A percentile compares a stretch with the other conserved stretches of the same genome.
phyloP scores from a whole-genome alignment of 2,797 vertebrate species.

The Sebastes cheni region DNA sequence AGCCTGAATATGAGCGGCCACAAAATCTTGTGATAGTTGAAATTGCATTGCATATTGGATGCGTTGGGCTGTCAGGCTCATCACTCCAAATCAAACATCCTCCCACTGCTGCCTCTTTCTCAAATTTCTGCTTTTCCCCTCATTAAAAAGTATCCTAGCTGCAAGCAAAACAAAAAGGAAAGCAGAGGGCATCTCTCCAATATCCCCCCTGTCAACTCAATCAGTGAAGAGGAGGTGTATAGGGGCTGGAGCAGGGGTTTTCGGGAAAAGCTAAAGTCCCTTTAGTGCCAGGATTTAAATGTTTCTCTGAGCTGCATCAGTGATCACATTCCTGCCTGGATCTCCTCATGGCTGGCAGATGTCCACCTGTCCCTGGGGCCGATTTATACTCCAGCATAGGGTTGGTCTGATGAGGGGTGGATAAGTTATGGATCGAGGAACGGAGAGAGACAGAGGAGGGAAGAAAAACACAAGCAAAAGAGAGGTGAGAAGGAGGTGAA shows the following conservation, averaged over 20 bases:
- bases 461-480: not conserved
- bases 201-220: slow-evolving; percentile 26
- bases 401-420: slow-evolving; percentile 40
- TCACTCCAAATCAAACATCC: slow-evolving; percentile 52
- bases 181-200: slow-evolving; percentile 19
- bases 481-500: slow-evolving; percentile 38
- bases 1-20: not conserved
- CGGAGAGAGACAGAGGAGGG: not conserved
- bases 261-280: not conserved
- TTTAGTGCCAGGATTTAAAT: slow-evolving; percentile 45
- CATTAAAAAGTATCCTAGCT: slow-evolving; percentile 33
- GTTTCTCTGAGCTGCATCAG: slow-evolving; percentile 44
- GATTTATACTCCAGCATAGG: slow-evolving; percentile 63
- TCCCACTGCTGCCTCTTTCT: slow-evolving; percentile 21
- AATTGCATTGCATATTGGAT: slow-evolving; percentile 11
- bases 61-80: slow-evolving; percentile 15
- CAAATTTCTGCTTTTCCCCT: slow-evolving; percentile 20
- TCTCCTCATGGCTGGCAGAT: slow-evolving; percentile 72
- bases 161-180: slow-evolving; percentile 18
- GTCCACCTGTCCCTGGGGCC: slow-evolving; percentile 70
- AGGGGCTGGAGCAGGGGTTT: not conserved
- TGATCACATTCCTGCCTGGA: slow-evolving; percentile 66
- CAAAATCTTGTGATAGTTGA: slow-evolving; percentile 13
- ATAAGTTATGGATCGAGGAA: slow-evolving; percentile 9
- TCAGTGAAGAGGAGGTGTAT: slow-evolving; percentile 13